Evolutionary conservation across 2,113 vertebrate species (phyloP).

Genomic region (Falcunculus frontatus): DNA sequence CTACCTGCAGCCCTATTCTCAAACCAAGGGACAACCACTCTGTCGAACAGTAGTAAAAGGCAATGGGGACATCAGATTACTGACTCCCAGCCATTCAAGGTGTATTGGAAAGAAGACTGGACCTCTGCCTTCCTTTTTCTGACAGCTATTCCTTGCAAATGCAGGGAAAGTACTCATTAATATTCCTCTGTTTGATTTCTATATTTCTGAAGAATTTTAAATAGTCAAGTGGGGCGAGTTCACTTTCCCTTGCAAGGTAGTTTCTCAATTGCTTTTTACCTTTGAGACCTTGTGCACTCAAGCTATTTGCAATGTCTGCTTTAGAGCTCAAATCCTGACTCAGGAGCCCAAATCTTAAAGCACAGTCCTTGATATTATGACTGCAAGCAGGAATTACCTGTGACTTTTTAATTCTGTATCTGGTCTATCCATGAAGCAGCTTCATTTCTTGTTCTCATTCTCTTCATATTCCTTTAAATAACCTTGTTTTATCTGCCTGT

Average conservation of each 20-base stretch:
- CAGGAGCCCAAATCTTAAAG: neutral
- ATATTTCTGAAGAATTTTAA: slow-evolving; percentile 13
- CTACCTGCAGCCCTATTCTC: neutral
- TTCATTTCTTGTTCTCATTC: neutral
- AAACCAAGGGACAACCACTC: neutral
- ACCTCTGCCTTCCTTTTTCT: neutral
- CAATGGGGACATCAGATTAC: neutral
- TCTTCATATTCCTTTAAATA: neutral
- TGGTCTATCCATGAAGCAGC: neutral
- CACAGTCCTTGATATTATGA: neutral
- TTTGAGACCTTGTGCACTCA: neutral
- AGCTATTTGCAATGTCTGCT: neutral
- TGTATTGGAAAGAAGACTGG: neutral
- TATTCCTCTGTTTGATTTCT: neutral
- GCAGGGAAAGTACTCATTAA: neutral
- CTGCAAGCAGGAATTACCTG: neutral
- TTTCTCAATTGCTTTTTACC: slow-evolving; percentile 11
- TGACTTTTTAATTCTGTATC: neutral
- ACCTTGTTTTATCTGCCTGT: neutral
- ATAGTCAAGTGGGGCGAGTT: neutral
- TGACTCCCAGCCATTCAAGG: neutral
- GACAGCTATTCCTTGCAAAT: neutral
- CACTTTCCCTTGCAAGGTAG: neutral
- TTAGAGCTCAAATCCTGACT: neutral
- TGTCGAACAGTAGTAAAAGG: neutral